Evolutionary conservation across 92 coral and sea anemone genomes (phyloP), one percentile per base, ranked within the genome.

Genomic region (Chrysogorgia sp.): DNA sequence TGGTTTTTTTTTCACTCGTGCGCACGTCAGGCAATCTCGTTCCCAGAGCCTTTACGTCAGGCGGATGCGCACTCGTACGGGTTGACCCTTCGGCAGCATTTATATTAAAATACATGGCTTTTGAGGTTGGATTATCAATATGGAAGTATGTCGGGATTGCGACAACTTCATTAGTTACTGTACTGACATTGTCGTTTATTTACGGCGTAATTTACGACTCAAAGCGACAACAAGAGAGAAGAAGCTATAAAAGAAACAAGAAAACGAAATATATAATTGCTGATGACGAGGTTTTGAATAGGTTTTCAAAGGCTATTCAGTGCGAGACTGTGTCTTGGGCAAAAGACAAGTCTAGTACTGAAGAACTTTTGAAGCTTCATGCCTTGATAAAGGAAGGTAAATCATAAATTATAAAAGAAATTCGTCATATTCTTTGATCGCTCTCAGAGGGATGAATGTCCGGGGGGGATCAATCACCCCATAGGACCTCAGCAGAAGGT

Each of bases 291-390:
- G 65, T 81, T 41, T 52, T 81, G 40, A 72, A 58, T 15, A 81
- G 97, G 70, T 92, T 92, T 75, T 79, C 84, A 32, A 82, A 84
- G 28, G 92, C 97, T 0, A 52, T 92, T 32, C 82, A 88, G 10
- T 90, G 86, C 48, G 23, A 86, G 72, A 92, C 97, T 3, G 88
- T 92, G 23, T 72, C 97, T 0, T 77, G 76, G 40, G 82, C 58
- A 12, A 57, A 40, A 8, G 92, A 91, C 7, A 83, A 71, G 58
- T 88, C 91, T 68, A 80, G 87, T 52, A 59, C 86, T 15, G 74
- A 64, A 70, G 97, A 92, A 70, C 78, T 92, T 20, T 43, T 80
- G 58, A 88, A 76, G 58, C 84, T 88, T 33, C 94, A 86, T 40
- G 76, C 84, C 26, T 88, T 90, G 58, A 61, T 92, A 60, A 49